Percentiles rank a stretch among this genome's conserved stretches.
Evolutionary conservation across 2,113 vertebrate genomes (phyloP).

Genomic region (Heterotilapia buettikoferi): DNA sequence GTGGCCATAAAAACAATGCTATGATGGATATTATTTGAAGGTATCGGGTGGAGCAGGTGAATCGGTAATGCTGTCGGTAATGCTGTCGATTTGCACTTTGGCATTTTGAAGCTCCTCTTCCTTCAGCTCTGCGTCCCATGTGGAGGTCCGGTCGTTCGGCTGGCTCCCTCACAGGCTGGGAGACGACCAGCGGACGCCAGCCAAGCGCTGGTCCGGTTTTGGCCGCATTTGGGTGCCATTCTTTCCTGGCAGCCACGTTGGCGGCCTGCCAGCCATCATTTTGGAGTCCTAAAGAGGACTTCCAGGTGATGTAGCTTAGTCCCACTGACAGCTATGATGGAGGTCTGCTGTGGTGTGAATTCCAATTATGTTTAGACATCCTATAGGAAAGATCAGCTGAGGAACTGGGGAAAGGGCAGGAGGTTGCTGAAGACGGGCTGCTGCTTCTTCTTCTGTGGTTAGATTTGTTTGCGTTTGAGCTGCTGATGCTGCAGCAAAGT

Average conservation of each 20-base stretch:
- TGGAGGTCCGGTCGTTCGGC: background rate
- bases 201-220: background rate
- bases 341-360: background rate
- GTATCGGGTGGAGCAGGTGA: background rate
- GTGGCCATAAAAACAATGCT: background rate
- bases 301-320: background rate
- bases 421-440: background rate
- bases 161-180: background rate
- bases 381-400: background rate
- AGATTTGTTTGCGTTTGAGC: background rate
- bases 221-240: background rate
- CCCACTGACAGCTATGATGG: background rate
- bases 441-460: background rate
- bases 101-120: background rate
- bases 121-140: background rate
- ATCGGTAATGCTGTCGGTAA: background rate
- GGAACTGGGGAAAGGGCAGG: background rate
- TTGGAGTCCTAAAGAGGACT: background rate
- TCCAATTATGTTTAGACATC: background rate
- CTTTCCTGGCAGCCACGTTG: background rate
- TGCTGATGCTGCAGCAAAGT: background rate
- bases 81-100: background rate
- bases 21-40: background rate
- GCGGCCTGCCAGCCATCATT: background rate
- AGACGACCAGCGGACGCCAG: background rate